Evolutionary conservation across 2,797 vertebrate genomes (phyloP), one percentile per base, ranked within the genome.

Genomic region (Crypturellus tataupa): DNA sequence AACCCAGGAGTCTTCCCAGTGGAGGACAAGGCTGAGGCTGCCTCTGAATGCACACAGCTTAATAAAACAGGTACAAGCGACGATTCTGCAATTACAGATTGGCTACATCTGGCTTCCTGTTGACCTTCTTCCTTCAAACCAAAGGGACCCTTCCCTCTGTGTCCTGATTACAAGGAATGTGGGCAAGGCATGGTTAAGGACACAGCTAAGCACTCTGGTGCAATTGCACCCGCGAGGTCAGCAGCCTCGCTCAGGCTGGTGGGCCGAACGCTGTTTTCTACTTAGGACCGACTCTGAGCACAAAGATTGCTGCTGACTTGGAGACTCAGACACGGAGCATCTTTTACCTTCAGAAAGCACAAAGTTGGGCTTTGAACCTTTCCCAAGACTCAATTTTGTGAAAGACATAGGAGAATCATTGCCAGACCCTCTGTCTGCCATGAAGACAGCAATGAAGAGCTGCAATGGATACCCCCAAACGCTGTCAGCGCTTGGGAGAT

Each of bases 401-500:
- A 71, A 92, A 87, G 53, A 18, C 55, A 85, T 20, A 92, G 59
- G 46, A 85, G 62, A 78, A 55, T 27, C 58, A 10, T 59, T 75
- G 68, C 78, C 53, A 77, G 47, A 68, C 25, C 21, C 49, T 33
- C 12, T 25, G 51, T 35, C 24, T 33, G 44, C 31, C 13, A 51
- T 0, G 9, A 13, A 64, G 46, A 8, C 24, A 27, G 56, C 53
- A 53, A 73, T 58, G 35, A 56, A 86, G 33, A 60, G 46, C 84
- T 53, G 56, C 15, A 39, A 14, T 60, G 73, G 23, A 65, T 23
- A 80, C 3, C 5, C 17, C 21, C 46, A 73, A 83, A 68, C 16
- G 56, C 37, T 59, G 21, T 17, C 40, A 0, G 0, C 77, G n/a
- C 15, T 63, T 63, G 0, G n/a, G 68, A 70, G 4, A 63, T 20